Percentiles rank a stretch among this genome's conserved stretches.
These are phyloP conservation scores for Tridacna crocea DNA, from an alignment of 2,888 invertebrate genomes.

Conservation along the genomic window DNA sequence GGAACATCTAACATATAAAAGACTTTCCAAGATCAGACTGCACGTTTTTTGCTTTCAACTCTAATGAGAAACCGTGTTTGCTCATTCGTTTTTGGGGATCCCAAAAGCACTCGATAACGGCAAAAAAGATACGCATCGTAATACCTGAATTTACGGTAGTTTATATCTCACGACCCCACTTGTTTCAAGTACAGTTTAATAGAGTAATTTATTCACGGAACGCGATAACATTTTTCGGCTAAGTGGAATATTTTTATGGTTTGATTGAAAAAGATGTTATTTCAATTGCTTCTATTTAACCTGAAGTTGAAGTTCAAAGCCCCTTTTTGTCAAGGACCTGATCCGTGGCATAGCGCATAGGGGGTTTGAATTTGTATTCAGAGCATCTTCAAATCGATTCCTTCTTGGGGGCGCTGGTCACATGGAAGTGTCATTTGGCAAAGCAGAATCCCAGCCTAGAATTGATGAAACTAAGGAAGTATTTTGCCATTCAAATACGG, in stretches of 20 bases:
- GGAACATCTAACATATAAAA: no score
- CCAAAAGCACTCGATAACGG: conserved; percentile 11
- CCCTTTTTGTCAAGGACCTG: background rate
- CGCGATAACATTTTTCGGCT: conserved; percentile 11
- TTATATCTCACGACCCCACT: conserved; percentile 21
- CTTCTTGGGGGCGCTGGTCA: no score
- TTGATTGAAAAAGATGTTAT: conserved; percentile 8
- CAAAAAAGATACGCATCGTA: conserved; percentile 15
- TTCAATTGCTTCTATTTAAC: conserved; percentile 5
- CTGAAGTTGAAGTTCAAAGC: background rate
- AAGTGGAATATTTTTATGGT: conserved; percentile 3
- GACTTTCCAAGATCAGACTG: no score
- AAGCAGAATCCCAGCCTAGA: no score
- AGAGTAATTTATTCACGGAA: conserved; percentile 16
- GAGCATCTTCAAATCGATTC: no score
- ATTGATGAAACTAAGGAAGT: no score
- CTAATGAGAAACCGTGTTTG: conserved; percentile 4
- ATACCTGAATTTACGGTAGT: conserved; percentile 19
- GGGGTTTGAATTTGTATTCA: no score
- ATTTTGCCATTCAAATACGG: no score
- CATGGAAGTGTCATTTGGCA: no score
- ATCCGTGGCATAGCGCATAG: no score
- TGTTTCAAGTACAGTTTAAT: conserved; percentile 20
- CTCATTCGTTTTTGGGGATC: background rate
- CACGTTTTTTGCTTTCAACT: no score